Evolutionary conservation across 2,797 vertebrate species (phyloP), one percentile per base, ranked within the genome.

Genomic region (Pseudotriccus pelzelni): DNA sequence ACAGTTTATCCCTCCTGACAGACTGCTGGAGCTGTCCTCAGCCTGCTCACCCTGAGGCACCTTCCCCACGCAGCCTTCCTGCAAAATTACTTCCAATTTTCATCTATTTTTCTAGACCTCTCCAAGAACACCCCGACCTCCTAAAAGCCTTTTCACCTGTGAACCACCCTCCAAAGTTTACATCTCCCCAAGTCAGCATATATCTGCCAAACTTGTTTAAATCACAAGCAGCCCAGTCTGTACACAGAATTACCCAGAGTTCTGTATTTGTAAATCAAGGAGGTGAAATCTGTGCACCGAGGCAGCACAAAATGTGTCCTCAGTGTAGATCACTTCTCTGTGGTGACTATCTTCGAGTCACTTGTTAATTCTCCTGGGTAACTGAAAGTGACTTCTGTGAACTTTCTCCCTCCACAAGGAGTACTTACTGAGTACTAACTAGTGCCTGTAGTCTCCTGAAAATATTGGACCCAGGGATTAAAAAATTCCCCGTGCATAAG

Each of bases 321-420:
- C 70, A 50, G 87, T 63, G 82, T 37, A 89, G 88, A 94, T 96
- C 84, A 86, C 78, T 41, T 93, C 94, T 74, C 28, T 73, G 43
- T 34, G 66, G 84, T 85, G 93, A 97, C 91, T 97, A 87, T 94
- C 95, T 96, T 96, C 95, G 93, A 97, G 95, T 96, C 89, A 97
- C 82, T 93, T 67, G 66, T 46, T 95, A 95, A 87, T 91, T 96
- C 87, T 94, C 92, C 80, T 95, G 90, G 50, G 89, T 96, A 97
- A 97, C 87, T 90, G 90, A 83, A 97, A 97, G 96, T 94, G 94
- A 97, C 94, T 96, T 91, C 36, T 68, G 85, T 93, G 80, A 70
- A 73, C 44, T 89, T 34, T 52, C 84, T 97, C 58, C 76, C 77
- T 83, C 90, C 93, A 44, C 62, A 44, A 75, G 68, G 56, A 87